Evolutionary conservation across 2,797 vertebrate species (phyloP).

Genomic region (Loriculus beryllinus): DNA sequence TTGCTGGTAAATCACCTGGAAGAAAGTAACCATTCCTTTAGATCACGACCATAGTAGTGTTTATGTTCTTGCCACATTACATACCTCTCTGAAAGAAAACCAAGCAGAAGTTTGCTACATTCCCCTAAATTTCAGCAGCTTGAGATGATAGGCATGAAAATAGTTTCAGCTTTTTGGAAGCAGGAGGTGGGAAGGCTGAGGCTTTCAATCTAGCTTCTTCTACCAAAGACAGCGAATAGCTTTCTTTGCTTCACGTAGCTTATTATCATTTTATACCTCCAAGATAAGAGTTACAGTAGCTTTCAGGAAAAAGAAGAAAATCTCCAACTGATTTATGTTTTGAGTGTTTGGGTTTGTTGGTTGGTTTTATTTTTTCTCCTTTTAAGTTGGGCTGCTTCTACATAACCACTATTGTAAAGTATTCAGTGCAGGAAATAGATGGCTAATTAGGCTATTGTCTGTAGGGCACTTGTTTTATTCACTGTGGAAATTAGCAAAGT

Average conservation of each 20-base stretch:
- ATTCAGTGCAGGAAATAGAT: conserved; percentile 38
- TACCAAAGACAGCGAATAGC: not conserved
- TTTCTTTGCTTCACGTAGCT: not conserved
- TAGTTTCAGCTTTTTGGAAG: not conserved
- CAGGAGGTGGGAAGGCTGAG: not conserved
- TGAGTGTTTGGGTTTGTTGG: not conserved
- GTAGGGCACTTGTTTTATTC: conserved; percentile 23
- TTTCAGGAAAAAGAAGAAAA: not conserved
- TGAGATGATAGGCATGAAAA: not conserved
- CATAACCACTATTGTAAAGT: not conserved
- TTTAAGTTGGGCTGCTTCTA: conserved; percentile 5
- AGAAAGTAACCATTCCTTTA: not conserved
- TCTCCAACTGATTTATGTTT: not conserved
- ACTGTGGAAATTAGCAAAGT: conserved; percentile 35
- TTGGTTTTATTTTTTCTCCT: not conserved
- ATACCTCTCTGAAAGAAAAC: not conserved
- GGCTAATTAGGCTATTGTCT: conserved; percentile 56
- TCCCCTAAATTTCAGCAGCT: not conserved
- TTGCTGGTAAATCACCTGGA: not conserved
- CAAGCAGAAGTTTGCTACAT: not conserved
- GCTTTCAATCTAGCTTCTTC: not conserved
- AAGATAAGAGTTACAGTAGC: not conserved
- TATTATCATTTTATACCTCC: not conserved
- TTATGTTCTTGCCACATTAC: not conserved
- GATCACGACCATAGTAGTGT: not conserved